A percentile compares a stretch with the other conserved stretches of the same genome.
Evolutionary conservation across 2,888 invertebrate genomes (phyloP).

Genomic region (Peribatodes rhomboidaria): DNA sequence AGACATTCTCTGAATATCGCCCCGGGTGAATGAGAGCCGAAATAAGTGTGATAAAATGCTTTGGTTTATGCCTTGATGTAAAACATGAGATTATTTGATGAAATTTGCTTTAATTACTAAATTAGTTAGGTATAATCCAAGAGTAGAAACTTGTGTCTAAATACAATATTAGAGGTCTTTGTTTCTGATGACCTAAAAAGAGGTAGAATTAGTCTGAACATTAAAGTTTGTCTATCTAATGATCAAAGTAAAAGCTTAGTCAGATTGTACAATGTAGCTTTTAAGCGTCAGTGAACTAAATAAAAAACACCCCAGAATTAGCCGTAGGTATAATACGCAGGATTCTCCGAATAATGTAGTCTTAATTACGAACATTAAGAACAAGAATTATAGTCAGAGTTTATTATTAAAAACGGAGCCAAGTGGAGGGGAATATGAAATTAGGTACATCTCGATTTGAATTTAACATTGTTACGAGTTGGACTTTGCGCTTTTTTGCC

Average conservation of each 20-base stretch:
- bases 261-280: neutral
- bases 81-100: conserved; percentile 12
- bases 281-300: conserved; percentile 3
- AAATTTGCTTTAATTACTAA: conserved; percentile 11
- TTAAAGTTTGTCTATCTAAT: neutral
- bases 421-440: conserved; percentile 33
- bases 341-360: conserved; percentile 25
- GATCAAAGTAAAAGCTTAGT: neutral
- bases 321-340: conserved; percentile 6
- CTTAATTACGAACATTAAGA: conserved; percentile 36
- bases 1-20: conserved; percentile 45
- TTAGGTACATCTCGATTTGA: conserved; percentile 34
- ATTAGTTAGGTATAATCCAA: too few species aligned
- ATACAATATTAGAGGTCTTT: too few species aligned
- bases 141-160: too few species aligned
- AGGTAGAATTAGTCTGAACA: too few species aligned
- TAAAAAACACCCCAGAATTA: conserved; percentile 11
- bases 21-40: conserved; percentile 30
- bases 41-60: conserved; percentile 28
- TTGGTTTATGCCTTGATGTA: conserved; percentile 19
- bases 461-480: conserved; percentile 28
- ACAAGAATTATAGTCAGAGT: conserved; percentile 29
- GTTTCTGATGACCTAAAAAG: too few species aligned
- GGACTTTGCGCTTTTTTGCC: conserved; percentile 11
- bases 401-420: conserved; percentile 31